Evolutionary conservation across 2,888 invertebrate species (phyloP).

Genomic region (Noctua comes): DNA sequence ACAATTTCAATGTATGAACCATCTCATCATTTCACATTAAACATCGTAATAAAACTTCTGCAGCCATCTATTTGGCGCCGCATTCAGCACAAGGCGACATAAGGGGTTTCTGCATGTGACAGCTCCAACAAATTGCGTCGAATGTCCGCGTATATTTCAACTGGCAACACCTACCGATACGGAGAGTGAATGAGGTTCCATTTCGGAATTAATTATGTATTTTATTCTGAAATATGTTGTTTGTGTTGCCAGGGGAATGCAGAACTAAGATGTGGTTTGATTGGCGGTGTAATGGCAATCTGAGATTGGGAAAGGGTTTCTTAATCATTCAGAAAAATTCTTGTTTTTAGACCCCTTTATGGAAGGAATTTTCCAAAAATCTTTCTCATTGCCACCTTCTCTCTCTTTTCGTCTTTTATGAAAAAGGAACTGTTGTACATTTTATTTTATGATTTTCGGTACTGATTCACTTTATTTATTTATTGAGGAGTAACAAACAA

Average conservation of each 20-base stretch:
- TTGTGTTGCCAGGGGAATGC: slow-evolving; percentile 1
- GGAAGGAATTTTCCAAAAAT: not conserved
- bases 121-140: slow-evolving; percentile 64
- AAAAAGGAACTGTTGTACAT: not conserved
- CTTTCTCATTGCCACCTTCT: not conserved
- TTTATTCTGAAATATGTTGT: slow-evolving; percentile 40
- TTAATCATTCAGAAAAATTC: not conserved
- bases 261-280: not conserved
- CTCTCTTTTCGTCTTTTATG: not conserved
- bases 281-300: not conserved
- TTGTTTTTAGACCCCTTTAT: not conserved
- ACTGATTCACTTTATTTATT: not conserved
- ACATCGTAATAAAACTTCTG: slow-evolving; percentile 43
- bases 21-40: not conserved
- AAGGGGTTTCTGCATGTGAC: slow-evolving; percentile 67
- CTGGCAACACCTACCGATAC: slow-evolving; percentile 50
- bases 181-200: slow-evolving; percentile 25
- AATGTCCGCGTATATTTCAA: slow-evolving; percentile 56
- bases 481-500: not conserved
- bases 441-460: too few relatives aligned
- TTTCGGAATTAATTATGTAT: slow-evolving; percentile 42
- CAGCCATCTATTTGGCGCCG: slow-evolving; percentile 10
- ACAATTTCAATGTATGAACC: not conserved
- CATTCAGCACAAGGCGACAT: slow-evolving; percentile 36
- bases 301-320: not conserved